Evolutionary conservation across 2,888 invertebrate genomes (phyloP).

Genomic region (Spilarctia lutea): DNA sequence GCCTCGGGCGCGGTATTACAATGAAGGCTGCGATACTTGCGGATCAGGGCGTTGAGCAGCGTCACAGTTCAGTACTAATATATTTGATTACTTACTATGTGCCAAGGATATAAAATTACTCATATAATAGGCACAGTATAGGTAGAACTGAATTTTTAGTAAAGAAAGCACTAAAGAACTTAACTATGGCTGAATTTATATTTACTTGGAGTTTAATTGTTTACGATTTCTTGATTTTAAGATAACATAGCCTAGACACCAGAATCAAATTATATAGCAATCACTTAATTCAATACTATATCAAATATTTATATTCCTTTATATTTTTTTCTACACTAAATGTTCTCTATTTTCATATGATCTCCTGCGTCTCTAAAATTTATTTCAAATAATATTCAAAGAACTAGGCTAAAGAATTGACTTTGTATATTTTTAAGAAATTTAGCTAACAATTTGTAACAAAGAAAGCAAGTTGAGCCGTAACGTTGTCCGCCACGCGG

Average conservation of each 20-base stretch:
- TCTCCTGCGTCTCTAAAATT: not conserved
- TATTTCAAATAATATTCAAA: not conserved
- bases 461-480: conserved; percentile 24
- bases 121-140: not conserved
- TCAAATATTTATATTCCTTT: too few relatives aligned
- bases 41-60: conserved; percentile 54
- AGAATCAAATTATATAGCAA: not conserved
- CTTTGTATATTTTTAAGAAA: not conserved
- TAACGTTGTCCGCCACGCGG: conserved; percentile 46
- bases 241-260: not conserved
- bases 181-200: not conserved
- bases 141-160: not conserved
- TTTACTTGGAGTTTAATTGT: not conserved
- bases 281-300: too few relatives aligned
- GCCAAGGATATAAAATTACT: not conserved
- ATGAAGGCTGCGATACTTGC: conserved; percentile 72
- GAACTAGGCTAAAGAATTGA: not conserved
- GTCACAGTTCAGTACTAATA: conserved; percentile 27
- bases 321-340: too few relatives aligned
- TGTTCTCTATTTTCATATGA: not conserved
- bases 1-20: conserved; percentile 79
- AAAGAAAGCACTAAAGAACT: not conserved
- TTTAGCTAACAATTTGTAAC: not conserved
- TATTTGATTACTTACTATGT: not conserved
- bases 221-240: not conserved